A percentile compares a stretch with the other conserved stretches of the same genome.
These are phyloP conservation scores for Tilapia sparmanii DNA, from an alignment of 2,113 vertebrate genomes.

Conservation along the genomic window DNA sequence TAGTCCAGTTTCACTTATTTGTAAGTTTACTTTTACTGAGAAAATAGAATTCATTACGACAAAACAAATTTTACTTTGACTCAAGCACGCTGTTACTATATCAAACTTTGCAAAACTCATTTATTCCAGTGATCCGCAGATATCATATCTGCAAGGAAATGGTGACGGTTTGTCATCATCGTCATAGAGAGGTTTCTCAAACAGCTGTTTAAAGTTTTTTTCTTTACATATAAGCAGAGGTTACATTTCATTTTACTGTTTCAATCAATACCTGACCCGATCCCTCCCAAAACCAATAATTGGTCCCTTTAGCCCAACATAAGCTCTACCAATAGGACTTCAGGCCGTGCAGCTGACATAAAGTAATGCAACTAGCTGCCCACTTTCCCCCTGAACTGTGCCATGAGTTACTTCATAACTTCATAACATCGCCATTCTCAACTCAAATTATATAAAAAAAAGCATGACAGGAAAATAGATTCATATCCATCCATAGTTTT, in stretches of 20 bases:
- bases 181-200: neutral
- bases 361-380: neutral
- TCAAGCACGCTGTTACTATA: neutral
- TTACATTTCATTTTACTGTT: neutral
- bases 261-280: neutral
- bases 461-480: neutral
- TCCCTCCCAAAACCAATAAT: neutral
- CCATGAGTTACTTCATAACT: neutral
- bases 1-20: neutral
- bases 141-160: neutral
- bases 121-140: neutral
- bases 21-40: neutral
- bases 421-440: neutral
- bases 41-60: neutral
- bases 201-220: neutral
- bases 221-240: neutral
- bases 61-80: neutral
- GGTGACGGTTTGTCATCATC: neutral
- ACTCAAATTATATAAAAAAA: neutral
- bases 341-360: neutral
- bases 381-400: neutral
- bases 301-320: neutral
- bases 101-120: neutral
- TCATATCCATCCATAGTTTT: neutral
- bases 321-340: conserved; percentile 21